phyloP scores from a whole-genome alignment of 2,797 vertebrate species.

The Urosaurus nigricauda region DNA sequence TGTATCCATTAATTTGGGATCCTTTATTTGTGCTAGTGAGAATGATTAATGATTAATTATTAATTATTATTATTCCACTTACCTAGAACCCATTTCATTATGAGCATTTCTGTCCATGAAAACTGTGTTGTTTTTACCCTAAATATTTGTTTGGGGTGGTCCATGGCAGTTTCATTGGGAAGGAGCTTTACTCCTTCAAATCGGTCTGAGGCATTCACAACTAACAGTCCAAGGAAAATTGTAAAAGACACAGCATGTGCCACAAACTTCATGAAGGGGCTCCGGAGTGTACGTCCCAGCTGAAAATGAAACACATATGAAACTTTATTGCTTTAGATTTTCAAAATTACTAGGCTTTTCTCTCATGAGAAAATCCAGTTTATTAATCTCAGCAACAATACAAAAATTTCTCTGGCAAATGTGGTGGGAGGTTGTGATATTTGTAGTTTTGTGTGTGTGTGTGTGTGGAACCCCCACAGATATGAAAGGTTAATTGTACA shows the following conservation, averaged over 20 bases:
- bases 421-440: no score
- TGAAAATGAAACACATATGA: slow-evolving; percentile 73
- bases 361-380: background rate
- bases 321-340: slow-evolving; percentile 3
- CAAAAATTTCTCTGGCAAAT: background rate
- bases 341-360: background rate
- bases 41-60: no score
- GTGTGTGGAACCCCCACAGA: no score
- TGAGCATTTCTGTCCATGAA: slow-evolving; percentile 97
- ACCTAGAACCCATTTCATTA: slow-evolving; percentile 99
- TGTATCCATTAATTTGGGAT: fast-evolving
- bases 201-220: slow-evolving; percentile 94
- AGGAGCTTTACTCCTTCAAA: slow-evolving; percentile 96
- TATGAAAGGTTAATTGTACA: background rate
- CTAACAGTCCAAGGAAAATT: slow-evolving; percentile 92
- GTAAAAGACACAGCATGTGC: slow-evolving; percentile 97
- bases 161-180: slow-evolving; percentile 95
- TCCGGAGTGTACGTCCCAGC: slow-evolving; percentile 93
- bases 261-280: slow-evolving; percentile 98
- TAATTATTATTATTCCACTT: slow-evolving; percentile 73
- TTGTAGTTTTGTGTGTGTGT: no score
- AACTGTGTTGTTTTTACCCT: slow-evolving; percentile 97
- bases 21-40: fast-evolving
- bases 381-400: background rate
- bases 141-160: slow-evolving; percentile 95